These are phyloP conservation scores for Ceuthmochares aereus DNA, from an alignment of 2,113 vertebrate genomes.

Conservation along the genomic window DNA sequence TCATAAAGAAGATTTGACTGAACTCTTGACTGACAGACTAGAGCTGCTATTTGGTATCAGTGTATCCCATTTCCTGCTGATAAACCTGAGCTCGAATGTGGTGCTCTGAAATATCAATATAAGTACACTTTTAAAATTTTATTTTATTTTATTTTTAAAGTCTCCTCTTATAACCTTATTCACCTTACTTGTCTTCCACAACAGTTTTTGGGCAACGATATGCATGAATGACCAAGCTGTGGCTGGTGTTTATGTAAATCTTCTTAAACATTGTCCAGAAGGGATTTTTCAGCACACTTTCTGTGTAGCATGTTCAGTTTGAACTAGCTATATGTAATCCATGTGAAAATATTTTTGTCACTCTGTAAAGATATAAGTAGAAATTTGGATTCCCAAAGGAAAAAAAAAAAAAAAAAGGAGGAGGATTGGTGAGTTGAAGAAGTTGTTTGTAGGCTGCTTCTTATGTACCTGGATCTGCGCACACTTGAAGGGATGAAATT, in stretches of 20 bases:
- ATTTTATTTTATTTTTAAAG: not conserved
- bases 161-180: not conserved
- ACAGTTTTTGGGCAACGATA: constrained; percentile 7
- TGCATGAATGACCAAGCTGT: not conserved
- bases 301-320: not conserved
- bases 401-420: accelerated
- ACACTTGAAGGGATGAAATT: not conserved
- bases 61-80: constrained; percentile 15
- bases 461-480: not conserved
- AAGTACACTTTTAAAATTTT: not conserved
- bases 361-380: not conserved
- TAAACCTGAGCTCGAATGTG: constrained; percentile 23
- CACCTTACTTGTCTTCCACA: not conserved
- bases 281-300: constrained; percentile 36
- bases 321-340: not conserved
- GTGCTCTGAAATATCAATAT: constrained; percentile 37
- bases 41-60: constrained; percentile 45
- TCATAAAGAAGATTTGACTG: constrained; percentile 45
- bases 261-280: constrained; percentile 47
- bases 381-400: not conserved
- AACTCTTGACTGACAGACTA: constrained; percentile 46
- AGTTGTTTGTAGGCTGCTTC: not conserved
- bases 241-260: constrained; percentile 37
- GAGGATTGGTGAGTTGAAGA: not conserved
- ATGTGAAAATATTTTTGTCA: not conserved